Percentiles rank a stretch among this genome's conserved stretches.
Conservation (phyloP, 2,797 vertebrate genomes). For the Sebastes itinus region DNA sequence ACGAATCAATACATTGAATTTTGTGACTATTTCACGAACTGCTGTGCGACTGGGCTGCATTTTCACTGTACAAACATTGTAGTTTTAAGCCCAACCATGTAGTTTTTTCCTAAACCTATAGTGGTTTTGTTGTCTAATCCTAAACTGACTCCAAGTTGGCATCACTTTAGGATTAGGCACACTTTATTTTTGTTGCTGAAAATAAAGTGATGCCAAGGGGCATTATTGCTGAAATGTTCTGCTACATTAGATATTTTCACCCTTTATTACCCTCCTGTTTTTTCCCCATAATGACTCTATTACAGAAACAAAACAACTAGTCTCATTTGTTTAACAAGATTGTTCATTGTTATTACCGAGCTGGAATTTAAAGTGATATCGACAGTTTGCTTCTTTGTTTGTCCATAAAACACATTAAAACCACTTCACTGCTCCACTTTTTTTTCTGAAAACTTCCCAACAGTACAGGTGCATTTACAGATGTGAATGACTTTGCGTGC, state of each 20-base stretch:
- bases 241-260: not conserved
- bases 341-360: not conserved
- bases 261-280: not conserved
- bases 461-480: constrained; percentile 20
- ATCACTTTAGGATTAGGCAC: too few relatives aligned
- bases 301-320: not conserved
- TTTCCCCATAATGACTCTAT: not conserved
- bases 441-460: not conserved
- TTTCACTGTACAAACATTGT: too few relatives aligned
- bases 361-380: not conserved
- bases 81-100: too few relatives aligned
- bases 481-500: constrained; percentile 35
- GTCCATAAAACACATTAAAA: not conserved
- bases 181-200: too few relatives aligned
- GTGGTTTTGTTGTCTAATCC: too few relatives aligned
- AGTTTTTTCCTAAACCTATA: too few relatives aligned
- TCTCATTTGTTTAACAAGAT: not conserved
- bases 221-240: not conserved
- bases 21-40: too few relatives aligned
- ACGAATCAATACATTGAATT: too few relatives aligned
- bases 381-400: not conserved
- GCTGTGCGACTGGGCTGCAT: too few relatives aligned
- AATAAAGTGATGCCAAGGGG: too few relatives aligned
- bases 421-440: not conserved
- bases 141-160: too few relatives aligned